Percentiles rank a stretch among this genome's conserved stretches.
These are phyloP conservation scores for Chromoteleia sp. DNA, from an alignment of 2,888 invertebrate species.

Conservation along the genomic window DNA sequence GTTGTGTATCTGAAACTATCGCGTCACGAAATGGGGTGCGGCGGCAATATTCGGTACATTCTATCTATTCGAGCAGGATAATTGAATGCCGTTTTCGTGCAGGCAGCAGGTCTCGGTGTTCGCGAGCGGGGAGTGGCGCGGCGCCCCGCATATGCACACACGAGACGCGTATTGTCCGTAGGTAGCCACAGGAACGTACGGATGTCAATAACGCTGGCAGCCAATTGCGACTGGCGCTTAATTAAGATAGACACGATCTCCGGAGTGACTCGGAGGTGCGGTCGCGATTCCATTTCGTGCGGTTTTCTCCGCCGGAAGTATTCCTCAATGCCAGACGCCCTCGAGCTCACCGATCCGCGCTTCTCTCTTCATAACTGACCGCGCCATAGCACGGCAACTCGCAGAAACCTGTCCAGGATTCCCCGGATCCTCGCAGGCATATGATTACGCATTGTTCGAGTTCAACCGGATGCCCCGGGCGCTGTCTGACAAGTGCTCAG, in stretches of 20 bases:
- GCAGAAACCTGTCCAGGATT: conserved; percentile 55
- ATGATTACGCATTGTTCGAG: conserved; percentile 73
- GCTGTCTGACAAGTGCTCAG: conserved; percentile 69
- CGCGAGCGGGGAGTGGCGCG: conserved; percentile 69
- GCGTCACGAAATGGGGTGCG: conserved; percentile 62
- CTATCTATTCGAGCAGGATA: conserved; percentile 78
- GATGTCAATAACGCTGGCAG: conserved; percentile 76
- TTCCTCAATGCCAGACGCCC: no score
- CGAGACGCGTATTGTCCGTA: conserved; percentile 76
- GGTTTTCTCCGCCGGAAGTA: conserved; percentile 62
- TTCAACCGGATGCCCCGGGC: conserved; percentile 57
- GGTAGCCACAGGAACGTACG: conserved; percentile 79
- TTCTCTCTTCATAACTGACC: conserved; percentile 26
- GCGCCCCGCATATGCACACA: conserved; percentile 32
- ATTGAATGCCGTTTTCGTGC: conserved; percentile 80
- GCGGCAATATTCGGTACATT: conserved; percentile 70
- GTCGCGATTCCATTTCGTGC: conserved; percentile 67
- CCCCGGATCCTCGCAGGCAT: conserved; percentile 58
- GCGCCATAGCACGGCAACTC: conserved; percentile 25
- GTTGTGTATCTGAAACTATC: conserved; percentile 35
- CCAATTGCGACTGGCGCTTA: conserved; percentile 78
- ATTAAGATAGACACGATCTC: conserved; percentile 77
- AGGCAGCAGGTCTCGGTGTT: conserved; percentile 65
- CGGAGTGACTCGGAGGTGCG: conserved; percentile 45
- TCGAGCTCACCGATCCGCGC: no score